Base-by-base conservation (phyloP, 1,140 invertebrate genomes). In the Drosophila equinoxialis region DNA sequence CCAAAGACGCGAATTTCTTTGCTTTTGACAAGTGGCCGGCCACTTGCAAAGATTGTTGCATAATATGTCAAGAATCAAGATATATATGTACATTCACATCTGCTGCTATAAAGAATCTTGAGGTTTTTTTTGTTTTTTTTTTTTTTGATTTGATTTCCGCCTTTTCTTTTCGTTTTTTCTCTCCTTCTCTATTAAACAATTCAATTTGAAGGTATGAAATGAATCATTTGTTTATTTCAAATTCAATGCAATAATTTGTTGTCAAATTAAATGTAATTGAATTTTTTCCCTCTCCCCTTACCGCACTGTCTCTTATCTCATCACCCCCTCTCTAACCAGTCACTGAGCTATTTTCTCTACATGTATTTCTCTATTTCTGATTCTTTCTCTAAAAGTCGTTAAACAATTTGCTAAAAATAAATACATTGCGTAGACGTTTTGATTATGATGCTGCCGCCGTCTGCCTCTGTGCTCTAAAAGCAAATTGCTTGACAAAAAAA, bases 371-470 rank as follows among this genome's bases (percentile, higher is more conserved):
- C 60, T 68, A 48, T 62, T 68, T 75, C 68, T 73, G 75, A 63
- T 63, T 75, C 65, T 62, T 65, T 51, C 57, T 61, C 59, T 76
- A 65, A 73, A 81, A 67, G 85, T 89, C 77, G 74, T 87, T 89
- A 89, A 87, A 78, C 81, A 89, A 89, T 87, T 87, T 87, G 71
- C 84, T 87, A 87, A 81, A 87, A 89, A 87, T 87, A 87, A 80
- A 87, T 30, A 48, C 51, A 30, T 89, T 87, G 85, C 84, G 84
- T 80, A 87, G 80, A 73, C 84, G 81, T 63, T 74, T 70, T 51
- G 45, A 51, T 51, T 51, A 51, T 51, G 45, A 51, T 51, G 45
- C 17, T 51, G 45, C 45, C 10, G 14, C 3, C 45, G 37, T 48
- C 45, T 8, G 45, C 45, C 45, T 30, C 30, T 51, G 45, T 51